Base-by-base conservation (phyloP, 2,113 vertebrate species). In the Scophthalmus maximus region DNA sequence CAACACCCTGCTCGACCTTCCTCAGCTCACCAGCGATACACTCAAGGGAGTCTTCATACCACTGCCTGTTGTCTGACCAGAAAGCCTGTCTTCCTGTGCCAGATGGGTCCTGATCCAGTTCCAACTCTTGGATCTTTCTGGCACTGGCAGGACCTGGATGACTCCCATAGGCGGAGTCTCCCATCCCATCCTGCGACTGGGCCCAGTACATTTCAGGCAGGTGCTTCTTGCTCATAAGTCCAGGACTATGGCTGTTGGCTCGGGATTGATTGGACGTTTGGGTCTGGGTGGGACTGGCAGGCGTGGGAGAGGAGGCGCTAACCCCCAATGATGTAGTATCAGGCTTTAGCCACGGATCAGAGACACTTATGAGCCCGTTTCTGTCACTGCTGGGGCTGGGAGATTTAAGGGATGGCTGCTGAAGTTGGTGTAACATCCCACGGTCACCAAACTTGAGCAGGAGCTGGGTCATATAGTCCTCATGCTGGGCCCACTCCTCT, bases 381-480 rank as follows among this genome's bases (percentile, higher is more conserved):
- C 80, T 78, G 57, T 91, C 87, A 76, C 63, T 66, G 40, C 62
- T 65, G 1, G 88, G 68, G 52, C 77, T 89, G 14, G 87, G 84
- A 42, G 86, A 86, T 81, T 89, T 88, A 20, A 75, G 64, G 27
- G 82, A 38, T 14, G 72, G 84, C 44, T 85, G 88, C 55, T 85
- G 89, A 20, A 94, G 87, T 82, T 95, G 94, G 76, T 95, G 95
- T 67, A 98, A 94, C 81, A 97, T 92, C 38, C 94, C 94, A n/a
- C 94, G 95, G 68, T 97, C 96, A 10, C 96, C 96, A 64, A 98
- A 98, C 85, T 97, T 99, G 38, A 99, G 93, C 60, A 98, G 93
- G 53, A 99, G 95, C 63, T 98, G 97, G 17, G 97, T 98, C 97
- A 99, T 97, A 42, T 98, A 99, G 92, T 99, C 97, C 77, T 99